These are phyloP conservation scores for Cyrtodaria siliqua DNA, from an alignment of 2,888 invertebrate genomes.

Conservation along the genomic window DNA sequence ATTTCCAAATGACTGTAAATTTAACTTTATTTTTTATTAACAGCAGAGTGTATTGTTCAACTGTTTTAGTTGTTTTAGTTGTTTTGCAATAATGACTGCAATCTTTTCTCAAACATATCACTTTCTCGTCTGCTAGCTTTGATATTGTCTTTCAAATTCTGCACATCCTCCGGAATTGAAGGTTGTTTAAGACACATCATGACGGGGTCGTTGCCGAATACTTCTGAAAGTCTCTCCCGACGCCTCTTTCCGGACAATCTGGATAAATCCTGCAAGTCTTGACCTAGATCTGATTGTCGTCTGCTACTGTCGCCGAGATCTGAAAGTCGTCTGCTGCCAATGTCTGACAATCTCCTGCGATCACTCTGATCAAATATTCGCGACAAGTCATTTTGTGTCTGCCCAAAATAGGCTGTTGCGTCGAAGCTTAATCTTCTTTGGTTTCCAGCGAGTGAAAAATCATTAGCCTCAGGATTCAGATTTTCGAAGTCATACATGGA, in stretches of 20 bases:
- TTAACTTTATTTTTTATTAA: too few species aligned
- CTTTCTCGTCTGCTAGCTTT: slow-evolving; percentile 62
- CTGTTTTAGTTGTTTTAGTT: too few species aligned
- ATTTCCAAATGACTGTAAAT: too few species aligned
- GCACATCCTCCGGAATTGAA: slow-evolving; percentile 48
- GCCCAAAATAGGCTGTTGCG: slow-evolving; percentile 31
- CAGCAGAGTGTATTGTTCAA: too few species aligned
- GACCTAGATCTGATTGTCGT: background rate
- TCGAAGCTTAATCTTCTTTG: slow-evolving; percentile 23
- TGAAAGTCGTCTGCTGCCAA: background rate
- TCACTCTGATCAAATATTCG: slow-evolving; percentile 17
- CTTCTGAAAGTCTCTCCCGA: slow-evolving; percentile 39
- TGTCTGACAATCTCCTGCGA: slow-evolving; percentile 3
- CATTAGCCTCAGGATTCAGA: background rate
- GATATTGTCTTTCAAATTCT: slow-evolving; percentile 60
- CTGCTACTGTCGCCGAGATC: background rate
- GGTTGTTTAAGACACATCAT: slow-evolving; percentile 49
- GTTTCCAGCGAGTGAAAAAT: background rate
- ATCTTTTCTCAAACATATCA: slow-evolving; percentile 71
- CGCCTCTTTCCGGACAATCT: slow-evolving; percentile 25
- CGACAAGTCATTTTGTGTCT: slow-evolving; percentile 16
- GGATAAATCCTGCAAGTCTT: slow-evolving; percentile 17
- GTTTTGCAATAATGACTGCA: slow-evolving; percentile 23
- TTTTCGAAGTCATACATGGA: slow-evolving; percentile 3
- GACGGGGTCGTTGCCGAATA: slow-evolving; percentile 42